These are phyloP conservation scores for Pseudoatta argentina DNA, from an alignment of 1,140 invertebrate genomes.

Conservation along the genomic window DNA sequence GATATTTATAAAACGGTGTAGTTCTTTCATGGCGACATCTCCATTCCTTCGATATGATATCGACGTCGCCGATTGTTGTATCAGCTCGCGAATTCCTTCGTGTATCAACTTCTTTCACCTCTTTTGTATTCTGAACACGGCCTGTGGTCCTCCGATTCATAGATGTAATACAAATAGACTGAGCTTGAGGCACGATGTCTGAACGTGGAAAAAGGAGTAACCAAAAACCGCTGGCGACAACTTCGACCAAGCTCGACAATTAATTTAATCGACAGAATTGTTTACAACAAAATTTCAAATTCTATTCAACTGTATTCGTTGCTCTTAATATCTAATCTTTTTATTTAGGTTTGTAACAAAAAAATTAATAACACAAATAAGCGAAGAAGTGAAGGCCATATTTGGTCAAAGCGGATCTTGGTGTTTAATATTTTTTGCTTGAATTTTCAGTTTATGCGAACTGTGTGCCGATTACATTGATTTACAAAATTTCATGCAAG, in stretches of 20 bases:
- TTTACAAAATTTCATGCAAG: no score
- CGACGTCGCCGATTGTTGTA: background rate
- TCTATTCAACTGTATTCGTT: background rate
- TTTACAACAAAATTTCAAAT: background rate
- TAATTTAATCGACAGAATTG: slow-evolving; percentile 1
- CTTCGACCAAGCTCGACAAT: background rate
- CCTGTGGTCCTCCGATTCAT: background rate
- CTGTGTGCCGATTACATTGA: no score
- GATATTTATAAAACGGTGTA: slow-evolving; percentile 29
- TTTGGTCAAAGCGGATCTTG: no score
- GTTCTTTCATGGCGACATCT: background rate
- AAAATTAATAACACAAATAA: background rate
- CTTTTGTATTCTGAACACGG: background rate
- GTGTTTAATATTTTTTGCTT: no score
- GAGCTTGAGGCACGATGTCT: background rate
- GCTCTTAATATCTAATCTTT: background rate
- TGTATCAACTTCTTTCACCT: background rate
- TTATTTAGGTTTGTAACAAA: background rate
- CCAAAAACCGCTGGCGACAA: background rate
- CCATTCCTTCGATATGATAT: background rate
- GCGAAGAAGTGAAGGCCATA: no score
- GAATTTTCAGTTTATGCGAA: no score
- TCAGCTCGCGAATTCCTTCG: background rate
- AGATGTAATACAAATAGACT: background rate
- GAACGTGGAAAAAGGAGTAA: background rate